Evolutionary conservation across 1,140 invertebrate genomes (phyloP).

Genomic region (Ostrea denselamellosa): DNA sequence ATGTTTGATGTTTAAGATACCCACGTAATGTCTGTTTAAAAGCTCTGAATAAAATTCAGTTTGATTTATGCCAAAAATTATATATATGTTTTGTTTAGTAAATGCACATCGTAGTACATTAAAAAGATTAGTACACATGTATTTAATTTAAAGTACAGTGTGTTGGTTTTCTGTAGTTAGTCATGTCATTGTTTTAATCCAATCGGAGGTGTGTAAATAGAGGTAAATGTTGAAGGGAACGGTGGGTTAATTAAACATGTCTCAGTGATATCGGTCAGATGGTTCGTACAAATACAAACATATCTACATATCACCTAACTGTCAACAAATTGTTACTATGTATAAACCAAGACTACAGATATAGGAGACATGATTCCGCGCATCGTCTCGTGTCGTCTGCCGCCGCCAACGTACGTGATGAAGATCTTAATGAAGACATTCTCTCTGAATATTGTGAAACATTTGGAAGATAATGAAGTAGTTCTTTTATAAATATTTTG

Average conservation of each 20-base stretch:
- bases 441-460: neutral
- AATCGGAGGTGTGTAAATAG: neutral
- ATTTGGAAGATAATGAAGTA: conserved; percentile 16
- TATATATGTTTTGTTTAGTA: neutral
- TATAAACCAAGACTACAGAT: neutral
- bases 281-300: conserved; percentile 7
- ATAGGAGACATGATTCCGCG: neutral
- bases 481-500: conserved; percentile 3
- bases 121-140: conserved; percentile 5
- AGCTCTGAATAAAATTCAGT: no score
- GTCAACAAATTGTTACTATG: conserved; percentile 15
- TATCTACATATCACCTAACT: neutral
- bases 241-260: neutral
- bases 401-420: neutral
- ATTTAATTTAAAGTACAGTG: neutral
- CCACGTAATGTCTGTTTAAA: no score
- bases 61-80: neutral
- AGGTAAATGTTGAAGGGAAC: neutral
- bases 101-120: neutral
- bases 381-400: neutral
- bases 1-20: no score
- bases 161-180: neutral
- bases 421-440: neutral
- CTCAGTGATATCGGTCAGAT: neutral
- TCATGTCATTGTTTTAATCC: conserved; percentile 11